A percentile compares a stretch with the other conserved stretches of the same genome.
Evolutionary conservation across 2,888 invertebrate genomes (phyloP).

Genomic region (Danaus chrysippus): DNA sequence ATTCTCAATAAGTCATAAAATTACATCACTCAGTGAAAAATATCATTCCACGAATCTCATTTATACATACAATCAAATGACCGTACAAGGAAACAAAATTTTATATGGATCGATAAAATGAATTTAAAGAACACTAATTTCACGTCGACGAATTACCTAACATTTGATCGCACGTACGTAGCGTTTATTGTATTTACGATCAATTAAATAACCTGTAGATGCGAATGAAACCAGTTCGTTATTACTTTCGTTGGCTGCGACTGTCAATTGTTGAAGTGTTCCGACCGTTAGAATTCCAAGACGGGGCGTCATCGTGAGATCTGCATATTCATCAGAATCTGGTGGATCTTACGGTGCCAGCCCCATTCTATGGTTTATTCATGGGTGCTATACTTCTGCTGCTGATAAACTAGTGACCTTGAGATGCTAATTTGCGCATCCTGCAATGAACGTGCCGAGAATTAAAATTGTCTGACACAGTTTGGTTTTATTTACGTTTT

Average conservation of each 20-base stretch:
- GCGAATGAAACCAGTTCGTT: slow-evolving; percentile 43
- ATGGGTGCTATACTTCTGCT: slow-evolving; percentile 27
- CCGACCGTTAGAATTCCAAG: slow-evolving; percentile 71
- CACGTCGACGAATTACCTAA: slow-evolving; percentile 22
- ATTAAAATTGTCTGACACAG: background rate
- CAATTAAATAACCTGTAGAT: slow-evolving; percentile 41
- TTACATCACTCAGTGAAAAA: background rate
- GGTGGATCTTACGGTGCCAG: slow-evolving; percentile 62
- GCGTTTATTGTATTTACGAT: slow-evolving; percentile 37
- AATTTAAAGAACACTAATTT: background rate
- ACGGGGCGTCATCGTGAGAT: slow-evolving; percentile 59
- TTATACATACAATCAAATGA: background rate
- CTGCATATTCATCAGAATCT: slow-evolving; percentile 70
- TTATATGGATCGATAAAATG: background rate
- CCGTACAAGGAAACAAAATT: background rate
- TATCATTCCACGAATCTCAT: background rate
- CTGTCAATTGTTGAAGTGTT: slow-evolving; percentile 56
- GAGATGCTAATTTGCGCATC: slow-evolving; percentile 5
- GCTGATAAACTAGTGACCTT: slow-evolving; percentile 24
- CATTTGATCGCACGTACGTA: slow-evolving; percentile 4
- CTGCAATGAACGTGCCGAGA: background rate
- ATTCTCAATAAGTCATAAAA: background rate
- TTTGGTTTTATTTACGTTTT: background rate
- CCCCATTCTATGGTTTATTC: slow-evolving; percentile 35
- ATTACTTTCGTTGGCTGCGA: slow-evolving; percentile 37